A percentile compares a stretch with the other conserved stretches of the same genome.
phyloP scores from a whole-genome alignment of 1,140 invertebrate genomes.

The Adelges cooleyi region DNA sequence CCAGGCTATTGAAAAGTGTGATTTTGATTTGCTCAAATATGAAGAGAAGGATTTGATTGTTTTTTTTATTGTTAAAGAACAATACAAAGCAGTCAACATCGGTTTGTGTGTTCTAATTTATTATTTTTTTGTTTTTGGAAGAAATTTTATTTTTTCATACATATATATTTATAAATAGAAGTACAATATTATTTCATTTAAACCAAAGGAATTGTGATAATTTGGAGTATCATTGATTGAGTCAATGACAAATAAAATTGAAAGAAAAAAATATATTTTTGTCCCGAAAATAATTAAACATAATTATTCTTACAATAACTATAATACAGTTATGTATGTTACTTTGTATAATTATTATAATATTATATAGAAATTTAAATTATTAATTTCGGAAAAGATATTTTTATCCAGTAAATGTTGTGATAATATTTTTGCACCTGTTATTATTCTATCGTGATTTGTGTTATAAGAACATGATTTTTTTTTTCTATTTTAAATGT shows the following conservation, averaged over 20 bases:
- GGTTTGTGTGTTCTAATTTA: background rate
- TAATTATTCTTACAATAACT: conserved; percentile 24
- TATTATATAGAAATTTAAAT: conserved; percentile 1
- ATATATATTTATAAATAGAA: too few species aligned
- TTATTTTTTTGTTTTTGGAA: background rate
- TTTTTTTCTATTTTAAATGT: too few species aligned
- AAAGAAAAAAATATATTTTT: conserved; percentile 4
- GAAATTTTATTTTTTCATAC: conserved; percentile 18
- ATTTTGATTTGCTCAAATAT: conserved; percentile 18
- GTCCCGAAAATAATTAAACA: conserved; percentile 2
- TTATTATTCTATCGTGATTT: conserved; percentile 20
- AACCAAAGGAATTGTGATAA: conserved; percentile 28
- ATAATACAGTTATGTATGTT: background rate
- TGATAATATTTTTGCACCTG: conserved; percentile 27
- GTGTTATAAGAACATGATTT: too few species aligned
- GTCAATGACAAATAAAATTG: background rate
- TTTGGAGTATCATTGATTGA: conserved; percentile 13
- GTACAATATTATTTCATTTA: conserved; percentile 26
- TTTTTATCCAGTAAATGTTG: conserved; percentile 11
- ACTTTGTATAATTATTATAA: background rate
- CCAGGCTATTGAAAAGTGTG: conserved; percentile 20
- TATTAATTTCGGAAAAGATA: background rate
- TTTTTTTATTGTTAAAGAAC: conserved; percentile 9
- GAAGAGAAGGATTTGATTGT: background rate
- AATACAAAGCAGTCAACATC: background rate